phyloP scores from a whole-genome alignment of 2,113 vertebrate genomes.

The Pandion haliaetus region DNA sequence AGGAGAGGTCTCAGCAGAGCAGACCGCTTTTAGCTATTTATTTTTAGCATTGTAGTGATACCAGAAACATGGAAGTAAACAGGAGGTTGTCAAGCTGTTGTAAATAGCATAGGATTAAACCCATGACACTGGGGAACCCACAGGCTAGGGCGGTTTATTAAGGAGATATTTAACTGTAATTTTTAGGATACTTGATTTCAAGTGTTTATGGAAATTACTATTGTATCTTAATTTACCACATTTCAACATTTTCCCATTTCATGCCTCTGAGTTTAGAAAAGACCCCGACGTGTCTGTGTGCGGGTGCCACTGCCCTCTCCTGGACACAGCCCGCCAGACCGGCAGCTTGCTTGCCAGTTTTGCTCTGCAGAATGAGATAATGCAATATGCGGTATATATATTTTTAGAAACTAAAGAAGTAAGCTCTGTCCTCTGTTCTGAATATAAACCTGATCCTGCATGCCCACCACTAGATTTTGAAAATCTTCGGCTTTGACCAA shows the following conservation, averaged over 20 bases:
- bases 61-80: slow-evolving; percentile 77
- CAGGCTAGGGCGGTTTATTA: slow-evolving; percentile 17
- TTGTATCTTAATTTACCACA: slow-evolving; percentile 21
- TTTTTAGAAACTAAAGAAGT: neutral
- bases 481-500: neutral
- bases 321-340: slow-evolving; percentile 11
- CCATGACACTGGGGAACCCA: slow-evolving; percentile 48
- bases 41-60: slow-evolving; percentile 75
- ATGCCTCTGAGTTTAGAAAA: neutral
- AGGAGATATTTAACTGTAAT: slow-evolving; percentile 19
- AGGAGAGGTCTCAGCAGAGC: slow-evolving; percentile 62
- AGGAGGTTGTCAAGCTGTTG: slow-evolving; percentile 74
- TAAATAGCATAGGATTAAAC: slow-evolving; percentile 71
- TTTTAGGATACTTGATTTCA: slow-evolving; percentile 61
- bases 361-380: neutral
- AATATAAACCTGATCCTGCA: neutral
- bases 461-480: neutral
- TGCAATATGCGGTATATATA: accelerated
- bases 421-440: neutral
- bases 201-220: slow-evolving; percentile 57
- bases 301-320: slow-evolving; percentile 73
- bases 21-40: slow-evolving; percentile 73
- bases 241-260: slow-evolving; percentile 35
- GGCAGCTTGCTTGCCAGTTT: neutral
- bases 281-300: neutral